Evolutionary conservation across 2,113 vertebrate genomes (phyloP).

Genomic region (Panthera uncia): DNA sequence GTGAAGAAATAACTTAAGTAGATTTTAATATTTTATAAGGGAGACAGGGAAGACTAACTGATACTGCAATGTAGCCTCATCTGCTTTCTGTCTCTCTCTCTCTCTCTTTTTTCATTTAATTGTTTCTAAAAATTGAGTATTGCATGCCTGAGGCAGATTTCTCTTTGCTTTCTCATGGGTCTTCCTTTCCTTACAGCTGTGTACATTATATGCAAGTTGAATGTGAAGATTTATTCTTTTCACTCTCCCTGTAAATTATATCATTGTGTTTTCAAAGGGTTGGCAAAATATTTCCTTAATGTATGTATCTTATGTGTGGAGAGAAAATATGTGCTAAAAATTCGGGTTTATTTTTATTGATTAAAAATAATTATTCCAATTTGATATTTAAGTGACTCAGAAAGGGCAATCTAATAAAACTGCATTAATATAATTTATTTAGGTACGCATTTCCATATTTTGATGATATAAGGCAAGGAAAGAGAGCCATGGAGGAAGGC

Average conservation of each 20-base stretch:
- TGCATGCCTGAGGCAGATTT: constrained; percentile 83
- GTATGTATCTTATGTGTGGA: background rate
- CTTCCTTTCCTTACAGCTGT: constrained; percentile 78
- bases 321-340: constrained; percentile 57
- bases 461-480: constrained; percentile 70
- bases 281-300: constrained; percentile 4
- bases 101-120: constrained; percentile 78
- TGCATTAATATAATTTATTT: constrained; percentile 76
- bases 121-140: constrained; percentile 76
- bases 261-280: constrained; percentile 67
- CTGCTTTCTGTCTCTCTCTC: constrained; percentile 57
- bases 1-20: constrained; percentile 79
- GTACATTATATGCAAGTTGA: constrained; percentile 80
- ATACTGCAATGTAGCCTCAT: constrained; percentile 77
- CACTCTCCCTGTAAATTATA: constrained; percentile 76
- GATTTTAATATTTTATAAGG: constrained; percentile 80
- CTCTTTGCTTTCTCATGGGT: constrained; percentile 78
- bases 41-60: constrained; percentile 70
- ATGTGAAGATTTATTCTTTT: constrained; percentile 74
- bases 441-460: constrained; percentile 68
- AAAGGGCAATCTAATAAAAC: constrained; percentile 66
- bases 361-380: constrained; percentile 71
- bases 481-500: constrained; percentile 66
- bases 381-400: constrained; percentile 78
- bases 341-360: constrained; percentile 68